Conservation (phyloP, 2,888 invertebrate genomes). For the Cryptosula pallasiana region DNA sequence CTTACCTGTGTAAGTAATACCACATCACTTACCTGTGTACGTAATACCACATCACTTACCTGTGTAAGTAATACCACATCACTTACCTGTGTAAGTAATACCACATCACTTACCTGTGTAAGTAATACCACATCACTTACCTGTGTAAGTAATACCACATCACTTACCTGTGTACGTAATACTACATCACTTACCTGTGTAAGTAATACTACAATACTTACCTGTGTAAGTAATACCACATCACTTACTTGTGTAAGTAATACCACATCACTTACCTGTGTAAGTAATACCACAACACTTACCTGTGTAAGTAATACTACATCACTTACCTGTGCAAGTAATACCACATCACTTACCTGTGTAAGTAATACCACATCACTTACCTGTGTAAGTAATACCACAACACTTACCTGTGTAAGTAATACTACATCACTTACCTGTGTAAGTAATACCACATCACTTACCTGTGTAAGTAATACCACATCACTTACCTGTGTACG, state of each 20-base stretch:
- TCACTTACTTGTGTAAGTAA: not conserved
- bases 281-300: not conserved
- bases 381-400: slow-evolving; percentile 17
- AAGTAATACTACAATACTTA: not conserved
- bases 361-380: not conserved
- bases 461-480: not conserved
- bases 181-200: not conserved
- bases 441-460: slow-evolving; percentile 13
- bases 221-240: slow-evolving; percentile 18
- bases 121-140: slow-evolving; percentile 4
- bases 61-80: slow-evolving; percentile 19
- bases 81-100: not conserved
- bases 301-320: not conserved
- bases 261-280: not conserved
- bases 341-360: not conserved
- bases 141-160: not conserved
- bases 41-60: not conserved
- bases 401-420: not conserved
- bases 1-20: slow-evolving; percentile 13
- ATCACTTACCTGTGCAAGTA: slow-evolving; percentile 2
- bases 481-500: not conserved
- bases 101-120: not conserved
- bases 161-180: not conserved
- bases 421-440: not conserved
- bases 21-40: not conserved